Evolutionary conservation across 2,797 vertebrate genomes (phyloP).

Genomic region (Protosalanx chinensis): DNA sequence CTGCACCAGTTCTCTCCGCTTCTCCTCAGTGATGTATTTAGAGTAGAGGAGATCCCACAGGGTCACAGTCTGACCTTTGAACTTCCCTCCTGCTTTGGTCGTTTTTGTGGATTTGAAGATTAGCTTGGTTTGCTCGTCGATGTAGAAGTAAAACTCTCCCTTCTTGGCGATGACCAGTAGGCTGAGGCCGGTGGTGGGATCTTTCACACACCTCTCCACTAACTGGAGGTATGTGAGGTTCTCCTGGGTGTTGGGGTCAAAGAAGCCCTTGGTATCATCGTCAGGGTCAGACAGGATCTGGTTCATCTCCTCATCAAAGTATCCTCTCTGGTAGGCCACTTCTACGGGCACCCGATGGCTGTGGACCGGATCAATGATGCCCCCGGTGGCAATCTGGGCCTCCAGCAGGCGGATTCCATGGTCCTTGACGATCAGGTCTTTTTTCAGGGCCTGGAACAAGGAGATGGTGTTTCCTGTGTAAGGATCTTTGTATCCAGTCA

Average conservation of each 20-base stretch:
- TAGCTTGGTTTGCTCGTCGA: slow-evolving; percentile 45
- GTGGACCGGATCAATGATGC: slow-evolving; percentile 64
- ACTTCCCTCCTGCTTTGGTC: slow-evolving; percentile 61
- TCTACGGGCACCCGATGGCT: slow-evolving; percentile 76
- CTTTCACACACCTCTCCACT: too few species aligned
- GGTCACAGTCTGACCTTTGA: slow-evolving; percentile 71
- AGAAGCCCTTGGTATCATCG: too few species aligned
- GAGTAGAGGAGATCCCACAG: slow-evolving; percentile 87
- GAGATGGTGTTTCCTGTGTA: too few species aligned
- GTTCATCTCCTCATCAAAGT: slow-evolving; percentile 76
- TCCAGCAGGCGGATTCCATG: too few species aligned
- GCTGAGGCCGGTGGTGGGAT: slow-evolving; percentile 6
- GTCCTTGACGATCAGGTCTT: too few species aligned
- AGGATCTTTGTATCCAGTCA: too few species aligned
- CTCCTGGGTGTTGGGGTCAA: too few species aligned
- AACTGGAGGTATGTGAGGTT: too few species aligned
- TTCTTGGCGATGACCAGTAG: too few species aligned
- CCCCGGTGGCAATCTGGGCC: too few species aligned
- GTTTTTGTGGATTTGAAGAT: slow-evolving; percentile 41
- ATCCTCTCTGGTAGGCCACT: slow-evolving; percentile 71
- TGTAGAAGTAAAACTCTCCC: slow-evolving; percentile 23
- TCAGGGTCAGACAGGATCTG: slow-evolving; percentile 24
- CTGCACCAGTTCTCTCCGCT: slow-evolving; percentile 70
- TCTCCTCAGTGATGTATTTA: slow-evolving; percentile 77
- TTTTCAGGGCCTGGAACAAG: too few species aligned